Evolutionary conservation across 1,140 invertebrate species (phyloP).

Genomic region (Dufourea novaeangliae): DNA sequence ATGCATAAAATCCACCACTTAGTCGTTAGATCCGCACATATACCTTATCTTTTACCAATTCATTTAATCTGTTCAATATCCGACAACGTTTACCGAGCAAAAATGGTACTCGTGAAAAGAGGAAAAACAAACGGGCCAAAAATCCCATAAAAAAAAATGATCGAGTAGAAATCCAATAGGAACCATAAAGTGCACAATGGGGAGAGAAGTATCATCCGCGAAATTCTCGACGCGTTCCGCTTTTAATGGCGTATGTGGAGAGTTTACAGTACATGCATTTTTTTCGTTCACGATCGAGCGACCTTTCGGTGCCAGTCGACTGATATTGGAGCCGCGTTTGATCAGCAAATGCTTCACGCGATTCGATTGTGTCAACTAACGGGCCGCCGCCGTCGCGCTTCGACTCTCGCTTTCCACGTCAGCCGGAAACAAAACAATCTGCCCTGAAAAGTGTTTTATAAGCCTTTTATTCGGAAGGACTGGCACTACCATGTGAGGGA

Average conservation of each 20-base stretch:
- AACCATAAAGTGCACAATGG: background rate
- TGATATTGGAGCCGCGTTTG: background rate
- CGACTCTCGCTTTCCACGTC: background rate
- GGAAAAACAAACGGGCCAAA: background rate
- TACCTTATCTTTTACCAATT: too few species aligned
- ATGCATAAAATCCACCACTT: too few species aligned
- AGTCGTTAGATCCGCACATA: too few species aligned
- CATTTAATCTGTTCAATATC: too few species aligned
- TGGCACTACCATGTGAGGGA: too few species aligned
- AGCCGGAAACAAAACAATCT: conserved; percentile 5
- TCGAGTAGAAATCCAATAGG: background rate
- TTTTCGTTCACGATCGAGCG: background rate
- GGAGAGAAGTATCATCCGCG: background rate
- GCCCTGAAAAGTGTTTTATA: background rate
- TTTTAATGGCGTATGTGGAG: too few species aligned
- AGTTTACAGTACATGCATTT: conserved; percentile 24
- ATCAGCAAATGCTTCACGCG: conserved; percentile 8
- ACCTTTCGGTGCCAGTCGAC: background rate
- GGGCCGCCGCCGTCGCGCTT: background rate
- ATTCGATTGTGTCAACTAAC: background rate
- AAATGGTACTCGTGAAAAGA: too few species aligned
- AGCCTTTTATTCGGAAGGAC: background rate
- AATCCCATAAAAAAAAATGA: background rate
- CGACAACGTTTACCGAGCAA: too few species aligned
- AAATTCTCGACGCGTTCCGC: background rate